A percentile compares a stretch with the other conserved stretches of the same genome.
Evolutionary conservation across 2,797 vertebrate species (phyloP).

Genomic region (Psittacula derbiana): DNA sequence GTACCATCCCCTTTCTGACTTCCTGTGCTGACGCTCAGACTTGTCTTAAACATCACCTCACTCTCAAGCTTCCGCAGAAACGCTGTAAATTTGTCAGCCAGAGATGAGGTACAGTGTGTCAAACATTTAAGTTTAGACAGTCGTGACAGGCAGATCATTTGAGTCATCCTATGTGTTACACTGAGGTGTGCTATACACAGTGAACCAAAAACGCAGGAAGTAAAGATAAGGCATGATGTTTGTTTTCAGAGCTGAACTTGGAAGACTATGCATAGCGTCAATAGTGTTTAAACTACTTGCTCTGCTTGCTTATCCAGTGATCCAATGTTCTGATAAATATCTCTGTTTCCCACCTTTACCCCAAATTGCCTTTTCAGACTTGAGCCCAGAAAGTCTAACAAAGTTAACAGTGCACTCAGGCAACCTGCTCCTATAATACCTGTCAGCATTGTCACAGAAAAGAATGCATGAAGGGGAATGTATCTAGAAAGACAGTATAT

Average conservation of each 20-base stretch:
- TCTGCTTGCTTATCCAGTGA: background rate
- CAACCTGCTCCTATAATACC: background rate
- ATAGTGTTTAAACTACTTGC: background rate
- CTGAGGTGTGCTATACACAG: background rate
- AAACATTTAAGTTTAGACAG: background rate
- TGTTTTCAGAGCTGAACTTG: background rate
- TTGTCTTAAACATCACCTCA: background rate
- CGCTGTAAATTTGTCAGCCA: background rate
- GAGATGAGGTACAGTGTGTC: background rate
- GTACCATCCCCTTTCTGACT: background rate
- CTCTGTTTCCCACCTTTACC: background rate
- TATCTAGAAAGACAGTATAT: background rate
- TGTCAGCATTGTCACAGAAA: background rate
- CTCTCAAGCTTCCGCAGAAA: background rate
- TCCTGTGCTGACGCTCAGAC: background rate
- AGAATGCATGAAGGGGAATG: background rate
- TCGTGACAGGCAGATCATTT: background rate
- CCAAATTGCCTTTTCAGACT: background rate
- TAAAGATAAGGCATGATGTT: background rate
- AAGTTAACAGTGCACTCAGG: background rate
- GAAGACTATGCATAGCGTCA: background rate
- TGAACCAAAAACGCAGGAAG: background rate
- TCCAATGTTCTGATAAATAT: background rate
- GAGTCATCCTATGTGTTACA: background rate
- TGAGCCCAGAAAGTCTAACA: background rate